A percentile compares a stretch with the other conserved stretches of the same genome.
Conservation (phyloP, 2,888 invertebrate species). For the Andricus quercusramuli region DNA sequence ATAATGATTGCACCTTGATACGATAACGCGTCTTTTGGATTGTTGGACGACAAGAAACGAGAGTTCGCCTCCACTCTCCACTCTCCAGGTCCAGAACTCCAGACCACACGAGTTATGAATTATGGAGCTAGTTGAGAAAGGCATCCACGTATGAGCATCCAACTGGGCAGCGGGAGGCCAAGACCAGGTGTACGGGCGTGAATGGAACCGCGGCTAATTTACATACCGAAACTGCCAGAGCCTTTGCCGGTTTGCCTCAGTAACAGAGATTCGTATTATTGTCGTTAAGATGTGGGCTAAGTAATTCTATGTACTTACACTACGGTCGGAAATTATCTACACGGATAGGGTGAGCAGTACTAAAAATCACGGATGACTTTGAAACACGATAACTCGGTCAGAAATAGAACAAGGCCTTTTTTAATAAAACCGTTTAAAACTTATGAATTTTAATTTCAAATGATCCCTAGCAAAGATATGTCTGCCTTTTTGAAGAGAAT, state of each 20-base stretch:
- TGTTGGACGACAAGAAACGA: constrained; percentile 35
- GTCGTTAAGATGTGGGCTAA: constrained; percentile 44
- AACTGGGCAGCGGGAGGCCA: constrained; percentile 67
- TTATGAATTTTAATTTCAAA: too few relatives aligned
- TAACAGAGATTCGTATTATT: constrained; percentile 56
- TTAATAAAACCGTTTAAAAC: too few relatives aligned
- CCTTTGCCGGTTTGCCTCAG: constrained; percentile 54
- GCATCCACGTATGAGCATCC: constrained; percentile 55
- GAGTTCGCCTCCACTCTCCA: constrained; percentile 42
- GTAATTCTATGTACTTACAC: neutral
- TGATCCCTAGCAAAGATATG: too few relatives aligned
- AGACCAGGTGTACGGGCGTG: constrained; percentile 69
- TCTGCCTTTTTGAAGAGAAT: too few relatives aligned
- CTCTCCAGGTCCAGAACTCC: constrained; percentile 36
- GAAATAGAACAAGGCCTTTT: too few relatives aligned
- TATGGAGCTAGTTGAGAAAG: constrained; percentile 55
- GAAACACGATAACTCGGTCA: too few relatives aligned
- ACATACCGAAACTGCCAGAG: constrained; percentile 68
- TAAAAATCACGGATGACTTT: too few relatives aligned
- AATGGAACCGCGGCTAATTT: constrained; percentile 71
- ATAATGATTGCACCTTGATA: constrained; percentile 22
- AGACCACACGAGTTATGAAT: constrained; percentile 54
- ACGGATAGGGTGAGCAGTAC: too few relatives aligned
- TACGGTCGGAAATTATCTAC: too few relatives aligned
- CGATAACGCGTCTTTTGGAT: constrained; percentile 38